These are phyloP conservation scores for Apodemia zela DNA, from an alignment of 2,888 invertebrate species.

Conservation along the genomic window DNA sequence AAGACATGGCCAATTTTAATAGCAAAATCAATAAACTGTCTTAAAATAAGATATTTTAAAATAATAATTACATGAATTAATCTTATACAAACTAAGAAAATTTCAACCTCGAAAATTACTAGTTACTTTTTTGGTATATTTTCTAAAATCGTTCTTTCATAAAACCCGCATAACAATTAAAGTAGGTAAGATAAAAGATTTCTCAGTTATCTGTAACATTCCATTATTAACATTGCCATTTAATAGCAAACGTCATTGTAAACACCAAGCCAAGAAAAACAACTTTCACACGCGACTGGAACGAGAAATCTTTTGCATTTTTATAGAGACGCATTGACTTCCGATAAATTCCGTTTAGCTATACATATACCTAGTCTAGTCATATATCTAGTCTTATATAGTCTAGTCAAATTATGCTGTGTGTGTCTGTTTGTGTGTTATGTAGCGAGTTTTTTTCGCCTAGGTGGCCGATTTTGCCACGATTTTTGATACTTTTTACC, in stretches of 20 bases:
- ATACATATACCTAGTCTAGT: background rate
- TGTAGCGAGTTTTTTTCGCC: no score
- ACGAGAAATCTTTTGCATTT: slow-evolving; percentile 51
- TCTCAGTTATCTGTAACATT: slow-evolving; percentile 4
- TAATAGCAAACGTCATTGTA: slow-evolving; percentile 34
- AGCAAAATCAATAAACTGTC: no score
- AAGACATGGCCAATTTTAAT: no score
- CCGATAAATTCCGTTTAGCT: slow-evolving; percentile 51
- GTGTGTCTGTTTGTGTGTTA: background rate
- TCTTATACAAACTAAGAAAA: background rate
- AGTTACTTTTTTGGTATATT: background rate
- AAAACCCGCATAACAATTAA: slow-evolving; percentile 17
- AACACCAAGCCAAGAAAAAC: slow-evolving; percentile 52
- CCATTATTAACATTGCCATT: slow-evolving; percentile 13
- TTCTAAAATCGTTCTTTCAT: background rate
- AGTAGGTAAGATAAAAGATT: slow-evolving; percentile 17
- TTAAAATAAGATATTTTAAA: background rate
- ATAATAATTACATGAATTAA: background rate
- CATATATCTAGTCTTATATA: no score
- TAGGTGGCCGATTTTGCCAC: no score
- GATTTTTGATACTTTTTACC: no score
- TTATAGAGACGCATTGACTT: slow-evolving; percentile 41
- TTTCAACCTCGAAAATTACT: background rate
- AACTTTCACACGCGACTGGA: slow-evolving; percentile 66
- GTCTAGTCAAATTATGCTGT: background rate